Evolutionary conservation across 2,113 vertebrate species (phyloP).

Genomic region (Panthera leo): DNA sequence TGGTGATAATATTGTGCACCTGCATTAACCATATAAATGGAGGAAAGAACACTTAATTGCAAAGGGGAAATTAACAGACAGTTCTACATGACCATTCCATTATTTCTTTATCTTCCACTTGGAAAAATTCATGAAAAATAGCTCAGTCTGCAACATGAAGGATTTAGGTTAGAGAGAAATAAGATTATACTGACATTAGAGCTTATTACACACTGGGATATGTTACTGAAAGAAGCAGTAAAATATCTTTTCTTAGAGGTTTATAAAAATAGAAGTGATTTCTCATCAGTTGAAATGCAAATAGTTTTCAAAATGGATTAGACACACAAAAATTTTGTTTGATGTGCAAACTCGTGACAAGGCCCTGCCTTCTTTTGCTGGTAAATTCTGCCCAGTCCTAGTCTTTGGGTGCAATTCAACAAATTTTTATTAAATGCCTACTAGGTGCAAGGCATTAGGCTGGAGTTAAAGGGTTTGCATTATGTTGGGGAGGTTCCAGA

Average conservation of each 20-base stretch:
- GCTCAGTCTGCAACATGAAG: constrained; percentile 37
- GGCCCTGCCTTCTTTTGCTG: background rate
- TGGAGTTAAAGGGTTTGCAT: background rate
- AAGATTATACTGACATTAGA: constrained; percentile 65
- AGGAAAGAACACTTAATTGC: background rate
- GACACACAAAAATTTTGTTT: constrained; percentile 62
- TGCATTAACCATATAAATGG: background rate
- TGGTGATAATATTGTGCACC: background rate
- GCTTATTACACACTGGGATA: constrained; percentile 52
- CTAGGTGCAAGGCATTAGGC: background rate
- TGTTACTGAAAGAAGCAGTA: constrained; percentile 55
- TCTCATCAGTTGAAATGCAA: constrained; percentile 75
- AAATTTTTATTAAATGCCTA: constrained; percentile 27
- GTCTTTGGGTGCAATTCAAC: background rate
- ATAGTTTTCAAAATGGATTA: constrained; percentile 70
- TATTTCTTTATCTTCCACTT: constrained; percentile 29
- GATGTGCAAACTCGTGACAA: constrained; percentile 48
- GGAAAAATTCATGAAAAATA: constrained; percentile 47
- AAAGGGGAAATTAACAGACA: background rate
- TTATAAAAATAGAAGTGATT: constrained; percentile 75
- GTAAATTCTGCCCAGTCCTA: background rate
- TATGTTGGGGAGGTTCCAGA: background rate
- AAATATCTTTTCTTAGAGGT: constrained; percentile 66
- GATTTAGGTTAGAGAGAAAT: constrained; percentile 53
- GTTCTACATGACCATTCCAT: background rate